Evolutionary conservation across 2,113 vertebrate genomes (phyloP).

Genomic region (Ramphastos sulfuratus): DNA sequence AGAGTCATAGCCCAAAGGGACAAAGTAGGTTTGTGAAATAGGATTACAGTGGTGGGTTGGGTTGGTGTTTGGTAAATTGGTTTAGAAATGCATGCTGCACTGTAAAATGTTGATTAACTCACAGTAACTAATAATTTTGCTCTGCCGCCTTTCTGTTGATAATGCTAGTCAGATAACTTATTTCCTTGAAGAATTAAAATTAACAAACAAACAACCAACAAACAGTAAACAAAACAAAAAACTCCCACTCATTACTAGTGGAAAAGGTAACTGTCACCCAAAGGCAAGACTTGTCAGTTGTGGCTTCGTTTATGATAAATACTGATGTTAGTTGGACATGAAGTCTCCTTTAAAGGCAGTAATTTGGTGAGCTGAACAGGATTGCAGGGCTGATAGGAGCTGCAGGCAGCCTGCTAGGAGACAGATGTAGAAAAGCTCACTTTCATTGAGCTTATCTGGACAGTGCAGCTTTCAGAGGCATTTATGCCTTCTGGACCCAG

Average conservation of each 20-base stretch:
- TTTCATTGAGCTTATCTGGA: constrained; percentile 40
- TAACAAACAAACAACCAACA: too few species aligned
- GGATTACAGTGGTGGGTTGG: neutral
- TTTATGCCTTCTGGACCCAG: constrained; percentile 22
- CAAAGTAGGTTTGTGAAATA: neutral
- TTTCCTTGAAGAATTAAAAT: neutral
- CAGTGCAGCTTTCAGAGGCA: constrained; percentile 21
- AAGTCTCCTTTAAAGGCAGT: neutral
- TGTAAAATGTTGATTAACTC: neutral
- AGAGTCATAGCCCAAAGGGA: neutral
- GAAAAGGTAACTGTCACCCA: neutral
- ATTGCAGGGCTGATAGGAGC: neutral
- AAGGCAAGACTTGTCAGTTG: neutral
- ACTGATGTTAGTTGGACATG: neutral
- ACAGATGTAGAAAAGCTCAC: constrained; percentile 2
- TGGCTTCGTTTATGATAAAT: neutral
- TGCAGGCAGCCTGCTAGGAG: neutral
- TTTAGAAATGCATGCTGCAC: neutral
- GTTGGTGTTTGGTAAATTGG: neutral
- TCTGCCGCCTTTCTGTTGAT: neutral
- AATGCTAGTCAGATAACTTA: neutral
- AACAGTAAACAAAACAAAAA: neutral
- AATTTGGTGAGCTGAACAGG: constrained; percentile 1
- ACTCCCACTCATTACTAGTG: neutral
- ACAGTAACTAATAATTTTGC: neutral